phyloP scores from a whole-genome alignment of 2,888 invertebrate species.

The Nemapogon koenigi region DNA sequence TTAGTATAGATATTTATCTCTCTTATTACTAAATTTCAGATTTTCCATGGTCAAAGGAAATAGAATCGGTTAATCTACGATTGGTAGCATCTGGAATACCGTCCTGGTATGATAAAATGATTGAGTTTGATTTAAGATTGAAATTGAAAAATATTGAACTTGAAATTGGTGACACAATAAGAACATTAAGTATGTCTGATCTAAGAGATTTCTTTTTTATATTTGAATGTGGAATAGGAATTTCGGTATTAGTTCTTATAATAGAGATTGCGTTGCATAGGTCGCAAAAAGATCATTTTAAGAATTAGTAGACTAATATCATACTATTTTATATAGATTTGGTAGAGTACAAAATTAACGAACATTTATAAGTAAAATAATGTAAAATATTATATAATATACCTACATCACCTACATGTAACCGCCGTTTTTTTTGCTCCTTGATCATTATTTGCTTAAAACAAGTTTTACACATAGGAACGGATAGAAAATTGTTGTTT shows the following conservation, averaged over 20 bases:
- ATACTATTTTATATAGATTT: too few species aligned
- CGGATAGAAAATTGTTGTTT: too few species aligned
- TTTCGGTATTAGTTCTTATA: neutral
- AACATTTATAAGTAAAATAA: too few species aligned
- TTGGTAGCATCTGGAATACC: constrained; percentile 9
- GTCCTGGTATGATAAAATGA: constrained; percentile 6
- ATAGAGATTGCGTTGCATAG: neutral
- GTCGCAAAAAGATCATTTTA: too few species aligned
- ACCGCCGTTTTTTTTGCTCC: too few species aligned
- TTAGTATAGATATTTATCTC: too few species aligned
- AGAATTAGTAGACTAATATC: too few species aligned
- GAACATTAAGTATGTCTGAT: neutral
- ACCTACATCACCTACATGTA: too few species aligned
- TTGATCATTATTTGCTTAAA: too few species aligned
- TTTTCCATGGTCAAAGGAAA: constrained; percentile 9
- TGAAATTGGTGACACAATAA: neutral
- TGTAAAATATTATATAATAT: too few species aligned
- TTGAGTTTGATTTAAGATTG: neutral
- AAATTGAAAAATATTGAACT: neutral
- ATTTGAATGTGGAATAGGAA: neutral
- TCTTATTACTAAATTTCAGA: constrained; percentile 3
- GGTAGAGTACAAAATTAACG: too few species aligned
- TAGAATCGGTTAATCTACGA: constrained; percentile 3
- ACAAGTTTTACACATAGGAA: too few species aligned
- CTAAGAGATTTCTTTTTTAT: neutral